These are phyloP conservation scores for Semnornis frantzii DNA, from an alignment of 2,113 vertebrate genomes.

Conservation along the genomic window DNA sequence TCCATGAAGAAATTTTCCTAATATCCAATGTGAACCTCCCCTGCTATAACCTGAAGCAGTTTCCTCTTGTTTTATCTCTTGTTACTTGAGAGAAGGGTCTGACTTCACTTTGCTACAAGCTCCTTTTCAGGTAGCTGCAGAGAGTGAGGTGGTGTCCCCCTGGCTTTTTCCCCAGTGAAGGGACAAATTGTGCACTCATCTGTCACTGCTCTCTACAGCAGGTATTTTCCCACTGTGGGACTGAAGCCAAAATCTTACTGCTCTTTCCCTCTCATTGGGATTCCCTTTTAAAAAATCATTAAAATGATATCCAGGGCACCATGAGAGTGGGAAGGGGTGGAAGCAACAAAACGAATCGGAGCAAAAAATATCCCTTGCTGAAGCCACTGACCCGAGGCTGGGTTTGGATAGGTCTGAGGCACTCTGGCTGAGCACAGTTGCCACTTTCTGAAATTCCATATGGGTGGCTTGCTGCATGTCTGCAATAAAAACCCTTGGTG, in stretches of 20 bases:
- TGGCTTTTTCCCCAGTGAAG: background rate
- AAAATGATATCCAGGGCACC: background rate
- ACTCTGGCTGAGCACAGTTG: background rate
- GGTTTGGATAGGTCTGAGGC: background rate
- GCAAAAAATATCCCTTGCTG: background rate
- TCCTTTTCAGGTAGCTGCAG: no score
- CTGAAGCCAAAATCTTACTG: background rate
- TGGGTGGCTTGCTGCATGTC: slow-evolving; percentile 71
- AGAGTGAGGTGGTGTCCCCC: no score
- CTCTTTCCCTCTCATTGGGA: background rate
- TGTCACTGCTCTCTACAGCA: background rate
- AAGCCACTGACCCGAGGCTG: background rate
- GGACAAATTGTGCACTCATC: background rate
- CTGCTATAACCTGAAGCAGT: no score
- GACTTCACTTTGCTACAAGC: no score
- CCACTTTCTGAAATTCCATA: slow-evolving; percentile 65
- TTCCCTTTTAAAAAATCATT: background rate
- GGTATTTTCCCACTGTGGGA: background rate
- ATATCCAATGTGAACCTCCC: no score
- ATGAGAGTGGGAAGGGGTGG: background rate
- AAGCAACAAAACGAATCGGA: background rate
- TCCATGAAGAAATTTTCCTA: no score
- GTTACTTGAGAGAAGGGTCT: no score
- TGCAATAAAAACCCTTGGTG: slow-evolving; percentile 63
- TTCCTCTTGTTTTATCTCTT: no score